These are phyloP conservation scores for Colossoma macropomum DNA, from an alignment of 2,113 vertebrate species.

Conservation along the genomic window DNA sequence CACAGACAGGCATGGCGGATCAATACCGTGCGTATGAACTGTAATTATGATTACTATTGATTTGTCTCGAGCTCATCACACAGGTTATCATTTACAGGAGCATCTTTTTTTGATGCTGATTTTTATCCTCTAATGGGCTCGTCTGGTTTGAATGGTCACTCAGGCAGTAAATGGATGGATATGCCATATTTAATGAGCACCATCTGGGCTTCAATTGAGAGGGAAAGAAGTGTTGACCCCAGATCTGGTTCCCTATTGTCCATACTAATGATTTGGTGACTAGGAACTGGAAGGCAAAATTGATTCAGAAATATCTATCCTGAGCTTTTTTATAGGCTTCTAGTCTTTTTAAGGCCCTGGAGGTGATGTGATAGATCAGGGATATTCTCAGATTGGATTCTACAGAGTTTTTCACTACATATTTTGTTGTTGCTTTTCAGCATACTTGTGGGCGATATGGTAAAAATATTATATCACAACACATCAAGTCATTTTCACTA, in stretches of 20 bases:
- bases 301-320: neutral
- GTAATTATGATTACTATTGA: slow-evolving; percentile 27
- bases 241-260: slow-evolving; percentile 7
- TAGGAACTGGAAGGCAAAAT: neutral
- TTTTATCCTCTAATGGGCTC: slow-evolving; percentile 32
- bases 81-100: slow-evolving; percentile 21
- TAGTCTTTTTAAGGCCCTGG: no score
- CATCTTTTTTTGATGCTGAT: slow-evolving; percentile 16
- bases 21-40: neutral
- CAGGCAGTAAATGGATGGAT: slow-evolving; percentile 41
- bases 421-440: no score
- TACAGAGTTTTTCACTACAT: no score
- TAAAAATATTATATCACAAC: no score
- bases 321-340: neutral
- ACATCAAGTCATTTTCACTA: no score
- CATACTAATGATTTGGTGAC: neutral
- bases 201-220: slow-evolving; percentile 43
- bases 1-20: neutral
- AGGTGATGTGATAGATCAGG: no score
- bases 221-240: slow-evolving; percentile 33
- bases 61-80: slow-evolving; percentile 21
- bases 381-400: no score
- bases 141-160: slow-evolving; percentile 41
- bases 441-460: no score
- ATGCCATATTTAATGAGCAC: slow-evolving; percentile 42